A percentile compares a stretch with the other conserved stretches of the same genome.
Evolutionary conservation across 2,113 vertebrate species (phyloP).

Genomic region (Oxygymnocypris stewartii): DNA sequence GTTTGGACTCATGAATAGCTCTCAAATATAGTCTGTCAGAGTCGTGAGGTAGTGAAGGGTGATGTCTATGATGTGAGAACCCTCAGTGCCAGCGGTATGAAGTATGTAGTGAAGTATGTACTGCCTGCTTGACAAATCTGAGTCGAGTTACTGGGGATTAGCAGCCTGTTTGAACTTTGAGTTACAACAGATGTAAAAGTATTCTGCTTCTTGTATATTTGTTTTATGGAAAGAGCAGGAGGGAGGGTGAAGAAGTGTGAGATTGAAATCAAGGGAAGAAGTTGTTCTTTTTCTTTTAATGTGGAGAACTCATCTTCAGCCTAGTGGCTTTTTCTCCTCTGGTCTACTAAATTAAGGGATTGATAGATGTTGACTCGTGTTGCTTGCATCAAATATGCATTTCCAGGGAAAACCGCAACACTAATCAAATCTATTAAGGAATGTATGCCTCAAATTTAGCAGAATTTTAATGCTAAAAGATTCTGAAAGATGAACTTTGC

Average conservation of each 20-base stretch:
- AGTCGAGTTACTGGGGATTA: constrained; percentile 26
- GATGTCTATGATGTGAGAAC: constrained; percentile 20
- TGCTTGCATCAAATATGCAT: constrained; percentile 40
- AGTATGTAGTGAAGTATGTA: constrained; percentile 26
- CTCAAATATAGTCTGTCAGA: background rate
- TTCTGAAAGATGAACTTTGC: constrained; percentile 44
- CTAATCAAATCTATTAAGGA: constrained; percentile 49
- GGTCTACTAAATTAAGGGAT: background rate
- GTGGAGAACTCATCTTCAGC: constrained; percentile 18
- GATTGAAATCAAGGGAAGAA: constrained; percentile 2
- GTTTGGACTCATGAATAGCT: background rate
- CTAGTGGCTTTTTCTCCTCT: constrained; percentile 17
- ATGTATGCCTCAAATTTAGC: constrained; percentile 36
- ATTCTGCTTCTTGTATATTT: constrained; percentile 41
- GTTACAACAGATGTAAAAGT: constrained; percentile 56
- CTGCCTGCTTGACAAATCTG: constrained; percentile 22
- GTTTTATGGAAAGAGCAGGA: background rate
- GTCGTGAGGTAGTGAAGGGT: background rate
- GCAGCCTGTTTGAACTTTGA: constrained; percentile 53
- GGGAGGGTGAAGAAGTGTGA: background rate
- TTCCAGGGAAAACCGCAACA: constrained; percentile 51
- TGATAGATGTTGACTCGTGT: constrained; percentile 20
- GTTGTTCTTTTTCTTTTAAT: constrained; percentile 15
- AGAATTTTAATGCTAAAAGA: constrained; percentile 35
- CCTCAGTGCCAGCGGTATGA: constrained; percentile 10